These are phyloP conservation scores for Aleiodes alternator DNA, from an alignment of 2,888 invertebrate species.

Conservation along the genomic window DNA sequence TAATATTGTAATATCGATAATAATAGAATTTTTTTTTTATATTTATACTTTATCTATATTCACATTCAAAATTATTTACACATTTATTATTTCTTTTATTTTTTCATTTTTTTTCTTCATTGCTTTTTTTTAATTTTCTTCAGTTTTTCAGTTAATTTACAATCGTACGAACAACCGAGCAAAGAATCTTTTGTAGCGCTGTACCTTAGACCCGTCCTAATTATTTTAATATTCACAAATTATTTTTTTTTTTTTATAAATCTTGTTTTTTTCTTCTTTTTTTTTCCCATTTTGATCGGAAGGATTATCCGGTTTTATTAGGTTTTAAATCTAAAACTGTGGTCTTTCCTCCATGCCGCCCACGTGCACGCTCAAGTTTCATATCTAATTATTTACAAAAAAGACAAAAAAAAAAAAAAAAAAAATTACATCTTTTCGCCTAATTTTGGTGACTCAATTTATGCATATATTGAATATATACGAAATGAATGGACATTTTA, in stretches of 20 bases:
- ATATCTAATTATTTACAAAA: conserved; percentile 32
- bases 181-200: conserved; percentile 15
- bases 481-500: conserved; percentile 65
- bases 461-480: conserved; percentile 53
- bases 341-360: conserved; percentile 52
- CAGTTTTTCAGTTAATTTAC: conserved; percentile 44
- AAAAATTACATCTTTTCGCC: not conserved
- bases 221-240: conserved; percentile 42
- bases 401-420: not conserved
- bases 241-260: not conserved
- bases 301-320: conserved; percentile 28
- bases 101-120: conserved; percentile 49
- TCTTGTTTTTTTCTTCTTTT: not conserved
- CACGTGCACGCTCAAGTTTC: conserved; percentile 36
- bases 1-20: conserved; percentile 63
- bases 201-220: conserved; percentile 46
- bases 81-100: conserved; percentile 56
- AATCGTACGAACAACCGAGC: conserved; percentile 47
- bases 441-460: conserved; percentile 33
- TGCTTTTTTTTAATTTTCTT: conserved; percentile 47
- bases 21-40: conserved; percentile 52
- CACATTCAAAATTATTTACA: conserved; percentile 75
- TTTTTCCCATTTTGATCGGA: not conserved
- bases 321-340: conserved; percentile 3
- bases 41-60: conserved; percentile 70